A percentile compares a stretch with the other conserved stretches of the same genome.
Conservation (phyloP, 64 coral and sea anemone species). For the Astreopora myriophthalma region DNA sequence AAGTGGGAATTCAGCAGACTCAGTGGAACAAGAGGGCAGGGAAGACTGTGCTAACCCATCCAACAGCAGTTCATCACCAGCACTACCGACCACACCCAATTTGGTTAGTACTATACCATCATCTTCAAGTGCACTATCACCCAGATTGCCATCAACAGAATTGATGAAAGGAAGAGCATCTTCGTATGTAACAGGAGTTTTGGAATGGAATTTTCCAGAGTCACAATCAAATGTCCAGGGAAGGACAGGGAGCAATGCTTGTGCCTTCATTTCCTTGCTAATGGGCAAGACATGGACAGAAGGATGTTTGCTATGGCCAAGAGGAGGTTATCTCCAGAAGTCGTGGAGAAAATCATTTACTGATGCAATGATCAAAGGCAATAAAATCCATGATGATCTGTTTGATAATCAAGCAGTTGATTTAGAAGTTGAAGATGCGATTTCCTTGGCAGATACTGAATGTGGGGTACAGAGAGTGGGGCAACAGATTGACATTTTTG, state of each 20-base stretch:
- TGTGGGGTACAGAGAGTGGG: not conserved
- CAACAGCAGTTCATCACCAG: no score
- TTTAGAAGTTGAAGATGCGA: no score
- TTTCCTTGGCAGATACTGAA: not conserved
- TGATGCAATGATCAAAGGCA: not conserved
- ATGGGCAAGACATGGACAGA: not conserved
- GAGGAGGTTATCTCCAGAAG: not conserved
- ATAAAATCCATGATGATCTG: not conserved
- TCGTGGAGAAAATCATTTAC: not conserved
- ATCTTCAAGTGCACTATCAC: not conserved
- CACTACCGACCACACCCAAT: not conserved
- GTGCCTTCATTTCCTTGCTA: not conserved
- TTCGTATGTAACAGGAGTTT: not conserved
- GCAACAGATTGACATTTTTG: not conserved
- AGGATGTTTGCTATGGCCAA: not conserved
- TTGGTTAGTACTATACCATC: not conserved
- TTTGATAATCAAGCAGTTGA: not conserved
- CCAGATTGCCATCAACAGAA: no score
- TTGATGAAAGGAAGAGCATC: no score
- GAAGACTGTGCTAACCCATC: no score
- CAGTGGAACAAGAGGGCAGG: no score
- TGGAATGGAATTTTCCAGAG: not conserved
- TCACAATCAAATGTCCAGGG: constrained; percentile 4
- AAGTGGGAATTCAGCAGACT: no score
- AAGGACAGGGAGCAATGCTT: constrained; percentile 10